phyloP scores from a whole-genome alignment of 1,140 invertebrate species.

The Antheraea mylitta region DNA sequence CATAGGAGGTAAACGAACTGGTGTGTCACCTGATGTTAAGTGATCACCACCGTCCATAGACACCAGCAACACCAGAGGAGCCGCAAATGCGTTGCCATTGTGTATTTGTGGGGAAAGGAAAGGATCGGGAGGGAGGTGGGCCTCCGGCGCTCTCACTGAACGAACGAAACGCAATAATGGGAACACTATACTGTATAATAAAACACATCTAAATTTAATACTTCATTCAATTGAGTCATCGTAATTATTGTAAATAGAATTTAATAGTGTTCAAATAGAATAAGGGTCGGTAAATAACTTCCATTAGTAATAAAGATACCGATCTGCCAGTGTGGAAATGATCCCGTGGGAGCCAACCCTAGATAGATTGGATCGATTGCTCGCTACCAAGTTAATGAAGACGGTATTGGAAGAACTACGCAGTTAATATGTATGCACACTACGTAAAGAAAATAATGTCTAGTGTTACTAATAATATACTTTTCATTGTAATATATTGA shows the following conservation, averaged over 20 bases:
- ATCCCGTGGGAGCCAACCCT: conserved; percentile 26
- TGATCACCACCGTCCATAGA: too few relatives aligned
- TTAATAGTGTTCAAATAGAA: conserved; percentile 21
- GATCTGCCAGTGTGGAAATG: conserved; percentile 26
- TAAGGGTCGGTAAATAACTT: conserved; percentile 32
- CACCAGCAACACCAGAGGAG: too few relatives aligned
- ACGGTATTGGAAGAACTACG: background rate
- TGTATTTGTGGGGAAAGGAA: too few relatives aligned
- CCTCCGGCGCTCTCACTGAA: too few relatives aligned
- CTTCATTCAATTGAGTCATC: background rate
- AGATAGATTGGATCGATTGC: conserved; percentile 21
- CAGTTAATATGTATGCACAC: background rate
- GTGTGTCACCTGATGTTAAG: too few relatives aligned
- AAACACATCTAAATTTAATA: background rate
- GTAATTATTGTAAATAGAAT: background rate
- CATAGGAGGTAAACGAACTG: too few relatives aligned
- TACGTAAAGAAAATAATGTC: background rate
- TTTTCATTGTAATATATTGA: too few relatives aligned
- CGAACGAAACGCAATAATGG: too few relatives aligned
- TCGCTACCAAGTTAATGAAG: conserved; percentile 7
- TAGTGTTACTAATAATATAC: too few relatives aligned
- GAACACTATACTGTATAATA: too few relatives aligned
- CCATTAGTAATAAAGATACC: conserved; percentile 33
- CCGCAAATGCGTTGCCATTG: too few relatives aligned
- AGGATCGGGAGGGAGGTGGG: too few relatives aligned